A percentile compares a stretch with the other conserved stretches of the same genome.
phyloP scores from a whole-genome alignment of 2,113 vertebrate genomes.

The Phalacrocorax pelagicus region DNA sequence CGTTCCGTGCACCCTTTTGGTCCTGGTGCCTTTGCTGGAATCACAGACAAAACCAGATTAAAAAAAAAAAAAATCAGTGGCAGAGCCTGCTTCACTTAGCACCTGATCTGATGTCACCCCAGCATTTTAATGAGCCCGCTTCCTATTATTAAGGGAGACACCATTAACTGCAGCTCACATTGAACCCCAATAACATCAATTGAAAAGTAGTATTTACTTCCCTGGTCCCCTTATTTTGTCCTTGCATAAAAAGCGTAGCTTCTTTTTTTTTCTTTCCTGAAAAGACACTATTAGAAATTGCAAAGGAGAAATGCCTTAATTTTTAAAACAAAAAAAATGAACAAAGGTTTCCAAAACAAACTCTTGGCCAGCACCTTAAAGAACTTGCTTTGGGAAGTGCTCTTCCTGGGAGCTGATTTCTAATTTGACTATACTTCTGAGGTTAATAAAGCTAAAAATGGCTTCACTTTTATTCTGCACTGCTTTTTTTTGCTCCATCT shows the following conservation, averaged over 20 bases:
- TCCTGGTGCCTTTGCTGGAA: not conserved
- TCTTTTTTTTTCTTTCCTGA: not conserved
- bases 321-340: not conserved
- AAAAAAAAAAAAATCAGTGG: not conserved
- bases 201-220: not conserved
- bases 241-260: not conserved
- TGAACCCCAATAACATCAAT: not conserved
- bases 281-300: not conserved
- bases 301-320: not conserved
- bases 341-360: constrained; percentile 6
- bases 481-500: not conserved
- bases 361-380: not conserved
- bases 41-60: not conserved
- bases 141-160: not conserved
- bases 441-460: not conserved
- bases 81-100: not conserved
- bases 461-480: not conserved
- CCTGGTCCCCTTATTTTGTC: not conserved
- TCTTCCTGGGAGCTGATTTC: not conserved
- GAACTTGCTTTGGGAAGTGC: not conserved
- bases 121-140: not conserved
- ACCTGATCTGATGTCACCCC: not conserved
- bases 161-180: not conserved
- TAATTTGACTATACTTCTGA: not conserved
- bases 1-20: not conserved